Evolutionary conservation across 2,113 vertebrate species (phyloP).

Genomic region (Caretta caretta): DNA sequence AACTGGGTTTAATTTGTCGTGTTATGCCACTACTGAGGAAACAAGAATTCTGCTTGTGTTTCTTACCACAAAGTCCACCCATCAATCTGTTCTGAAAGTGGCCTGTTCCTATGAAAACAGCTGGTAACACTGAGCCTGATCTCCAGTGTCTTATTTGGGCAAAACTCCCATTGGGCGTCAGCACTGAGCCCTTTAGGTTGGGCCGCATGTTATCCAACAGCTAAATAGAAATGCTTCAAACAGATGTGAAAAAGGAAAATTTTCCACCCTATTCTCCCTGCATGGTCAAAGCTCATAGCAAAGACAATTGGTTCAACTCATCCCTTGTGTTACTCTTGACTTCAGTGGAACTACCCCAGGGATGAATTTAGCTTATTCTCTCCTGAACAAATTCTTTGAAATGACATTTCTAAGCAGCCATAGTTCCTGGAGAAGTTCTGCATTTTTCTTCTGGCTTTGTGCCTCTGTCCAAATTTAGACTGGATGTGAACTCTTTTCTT

Average conservation of each 20-base stretch:
- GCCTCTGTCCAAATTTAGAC: background rate
- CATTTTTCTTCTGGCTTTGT: background rate
- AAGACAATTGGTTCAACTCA: background rate
- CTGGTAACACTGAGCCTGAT: background rate
- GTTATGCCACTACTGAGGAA: constrained; percentile 25
- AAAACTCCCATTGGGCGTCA: background rate
- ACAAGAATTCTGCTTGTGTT: constrained; percentile 21
- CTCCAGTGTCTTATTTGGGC: background rate
- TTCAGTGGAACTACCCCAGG: background rate
- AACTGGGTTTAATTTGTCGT: constrained; percentile 56
- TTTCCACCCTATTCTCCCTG: background rate
- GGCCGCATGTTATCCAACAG: background rate
- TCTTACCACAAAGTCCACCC: background rate
- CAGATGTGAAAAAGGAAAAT: background rate
- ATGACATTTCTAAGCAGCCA: background rate
- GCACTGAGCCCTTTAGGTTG: background rate
- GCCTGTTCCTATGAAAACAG: too few relatives aligned
- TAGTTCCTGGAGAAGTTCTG: background rate
- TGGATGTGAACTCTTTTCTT: background rate
- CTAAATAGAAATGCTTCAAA: background rate
- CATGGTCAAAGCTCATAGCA: background rate
- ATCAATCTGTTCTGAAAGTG: background rate
- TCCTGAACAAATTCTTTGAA: background rate
- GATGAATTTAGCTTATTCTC: background rate
- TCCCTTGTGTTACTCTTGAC: background rate